A percentile compares a stretch with the other conserved stretches of the same genome.
These are phyloP conservation scores for Gisinianus flammeolus DNA, from an alignment of 2,888 invertebrate species.

Conservation along the genomic window DNA sequence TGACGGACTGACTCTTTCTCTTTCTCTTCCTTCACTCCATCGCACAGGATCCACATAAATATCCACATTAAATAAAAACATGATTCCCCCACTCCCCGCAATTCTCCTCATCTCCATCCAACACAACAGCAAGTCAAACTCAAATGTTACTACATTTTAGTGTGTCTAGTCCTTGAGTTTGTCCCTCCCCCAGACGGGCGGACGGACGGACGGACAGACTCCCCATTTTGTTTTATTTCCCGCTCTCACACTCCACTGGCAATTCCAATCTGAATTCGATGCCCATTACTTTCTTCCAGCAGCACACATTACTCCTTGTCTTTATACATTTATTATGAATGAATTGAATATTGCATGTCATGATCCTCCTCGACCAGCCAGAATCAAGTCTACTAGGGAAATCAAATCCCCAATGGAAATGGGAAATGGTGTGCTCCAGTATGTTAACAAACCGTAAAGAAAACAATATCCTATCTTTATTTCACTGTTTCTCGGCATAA, in stretches of 20 bases:
- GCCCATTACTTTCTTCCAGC: too few species aligned
- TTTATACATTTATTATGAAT: not conserved
- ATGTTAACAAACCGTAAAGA: too few species aligned
- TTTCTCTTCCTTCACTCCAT: not conserved
- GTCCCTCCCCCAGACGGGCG: not conserved
- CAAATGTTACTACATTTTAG: not conserved
- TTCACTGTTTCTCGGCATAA: too few species aligned
- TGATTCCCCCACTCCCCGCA: not conserved
- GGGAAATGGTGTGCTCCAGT: too few species aligned
- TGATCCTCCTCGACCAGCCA: too few species aligned
- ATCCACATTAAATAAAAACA: slow-evolving; percentile 11
- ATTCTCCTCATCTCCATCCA: not conserved
- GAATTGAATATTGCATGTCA: not conserved
- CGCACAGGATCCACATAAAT: not conserved
- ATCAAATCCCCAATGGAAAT: too few species aligned
- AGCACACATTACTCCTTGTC: not conserved
- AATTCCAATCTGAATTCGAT: too few species aligned
- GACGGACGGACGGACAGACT: too few species aligned
- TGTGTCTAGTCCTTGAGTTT: not conserved
- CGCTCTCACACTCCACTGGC: not conserved
- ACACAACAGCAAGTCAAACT: not conserved
- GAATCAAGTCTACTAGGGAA: too few species aligned
- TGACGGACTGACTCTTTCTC: too few species aligned
- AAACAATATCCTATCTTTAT: too few species aligned
- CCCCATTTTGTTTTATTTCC: not conserved